phyloP scores from a whole-genome alignment of 2,113 vertebrate species.

The Brienomyrus brachyistius region DNA sequence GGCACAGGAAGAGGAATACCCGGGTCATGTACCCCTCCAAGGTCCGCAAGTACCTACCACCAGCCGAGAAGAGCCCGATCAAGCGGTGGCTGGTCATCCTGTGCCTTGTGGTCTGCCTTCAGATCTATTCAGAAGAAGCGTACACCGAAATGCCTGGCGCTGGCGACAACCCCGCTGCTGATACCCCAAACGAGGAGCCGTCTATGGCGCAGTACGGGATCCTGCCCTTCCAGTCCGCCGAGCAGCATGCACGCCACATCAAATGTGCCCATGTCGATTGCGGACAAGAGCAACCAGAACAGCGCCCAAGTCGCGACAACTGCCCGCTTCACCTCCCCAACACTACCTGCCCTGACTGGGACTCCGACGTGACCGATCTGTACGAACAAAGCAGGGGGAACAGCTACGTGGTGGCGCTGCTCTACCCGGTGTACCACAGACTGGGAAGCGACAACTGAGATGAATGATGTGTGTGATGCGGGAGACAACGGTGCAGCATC shows the following conservation, averaged over 20 bases:
- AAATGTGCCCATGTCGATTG: slow-evolving; percentile 10
- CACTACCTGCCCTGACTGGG: slow-evolving; percentile 30
- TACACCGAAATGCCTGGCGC: slow-evolving; percentile 33
- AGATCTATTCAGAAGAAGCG: slow-evolving; percentile 66
- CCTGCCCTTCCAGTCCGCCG: slow-evolving; percentile 46
- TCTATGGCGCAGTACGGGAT: slow-evolving; percentile 33
- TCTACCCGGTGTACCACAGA: slow-evolving; percentile 53
- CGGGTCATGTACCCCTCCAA: slow-evolving; percentile 65
- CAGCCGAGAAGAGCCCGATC: slow-evolving; percentile 55
- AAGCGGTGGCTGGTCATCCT: slow-evolving; percentile 63
- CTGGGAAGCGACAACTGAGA: slow-evolving; percentile 53
- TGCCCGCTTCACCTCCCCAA: slow-evolving; percentile 5
- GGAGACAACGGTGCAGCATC: neutral
- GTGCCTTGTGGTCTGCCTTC: slow-evolving; percentile 61
- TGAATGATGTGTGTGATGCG: neutral
- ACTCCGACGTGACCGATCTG: slow-evolving; percentile 19
- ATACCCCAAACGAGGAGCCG: slow-evolving; percentile 14
- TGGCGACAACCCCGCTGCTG: slow-evolving; percentile 6
- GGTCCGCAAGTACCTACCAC: slow-evolving; percentile 64
- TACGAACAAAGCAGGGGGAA: slow-evolving; percentile 49
- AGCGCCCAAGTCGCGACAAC: neutral
- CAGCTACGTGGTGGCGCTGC: slow-evolving; percentile 60
- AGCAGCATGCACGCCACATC: slow-evolving; percentile 37
- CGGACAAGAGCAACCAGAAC: neutral
- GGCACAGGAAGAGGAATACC: slow-evolving; percentile 51